Evolutionary conservation across 2,888 invertebrate genomes (phyloP), one percentile per base, ranked within the genome.

Genomic region (Calliphora vomitoria): DNA sequence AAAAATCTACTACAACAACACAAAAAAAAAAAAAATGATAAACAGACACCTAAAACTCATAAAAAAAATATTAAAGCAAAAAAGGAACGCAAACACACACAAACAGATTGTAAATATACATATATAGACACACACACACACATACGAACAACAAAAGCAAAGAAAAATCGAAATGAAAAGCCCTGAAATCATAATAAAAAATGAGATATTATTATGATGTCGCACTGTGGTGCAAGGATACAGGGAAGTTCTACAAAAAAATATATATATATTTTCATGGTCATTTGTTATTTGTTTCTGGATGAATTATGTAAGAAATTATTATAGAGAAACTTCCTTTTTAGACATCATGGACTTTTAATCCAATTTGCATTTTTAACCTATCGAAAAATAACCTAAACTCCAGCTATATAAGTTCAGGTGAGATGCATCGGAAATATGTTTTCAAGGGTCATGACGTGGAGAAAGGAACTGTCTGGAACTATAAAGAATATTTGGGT

Each of bases 11-110:
- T 6, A 41, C 55, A 75, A 69, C 69, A 71, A 31, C 66, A 74
- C 25, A n/a, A n/a, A n/a, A n/a, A n/a, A n/a, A n/a, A n/a, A 50
- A 44, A 47, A 79, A 76, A 62, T 68, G 72, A 69, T 82, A 82
- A 83, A 80, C 82, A 86, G 82, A 82, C 87, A 87, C 87, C 85
- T 82, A 79, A 82, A 75, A 82, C 50, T 58, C 68, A 81, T 81
- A 83, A 72, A 87, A n/a, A 25, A 81, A 68, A 87, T 71, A 53
- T 66, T 41, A 55, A 62, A 71, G 53, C 20, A 60, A 74, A 53
- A 38, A 38, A 15, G 15, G 13, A 53, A 50, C 62, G 38, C 18
- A 53, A n/a, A 55, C 25, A 74, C 6, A 13, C 20, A 64, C n/a
- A 44, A 20, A 18, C 50, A 35, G 8, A 25, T 31, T 18, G 31